phyloP scores from a whole-genome alignment of 2,113 vertebrate genomes.

The Oxyura jamaicensis region DNA sequence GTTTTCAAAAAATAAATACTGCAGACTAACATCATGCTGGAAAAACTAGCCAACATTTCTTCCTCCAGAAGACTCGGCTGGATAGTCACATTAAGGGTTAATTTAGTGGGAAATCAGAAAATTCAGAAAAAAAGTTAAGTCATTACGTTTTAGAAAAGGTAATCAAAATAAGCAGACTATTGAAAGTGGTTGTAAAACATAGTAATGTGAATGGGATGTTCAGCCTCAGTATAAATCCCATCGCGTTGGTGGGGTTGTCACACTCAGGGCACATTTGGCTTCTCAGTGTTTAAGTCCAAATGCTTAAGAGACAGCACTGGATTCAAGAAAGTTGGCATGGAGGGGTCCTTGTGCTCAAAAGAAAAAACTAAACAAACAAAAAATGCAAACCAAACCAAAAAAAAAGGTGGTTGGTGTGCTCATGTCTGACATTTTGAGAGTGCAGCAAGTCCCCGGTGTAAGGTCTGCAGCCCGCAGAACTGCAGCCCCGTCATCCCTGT shows the following conservation, averaged over 20 bases:
- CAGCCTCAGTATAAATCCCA: background rate
- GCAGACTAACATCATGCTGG: background rate
- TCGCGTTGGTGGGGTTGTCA: background rate
- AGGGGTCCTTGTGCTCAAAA: background rate
- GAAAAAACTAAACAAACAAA: background rate
- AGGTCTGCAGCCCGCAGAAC: background rate
- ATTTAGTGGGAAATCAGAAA: background rate
- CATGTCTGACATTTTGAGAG: background rate
- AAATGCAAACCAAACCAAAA: background rate
- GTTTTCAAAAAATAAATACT: background rate
- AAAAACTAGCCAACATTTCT: background rate
- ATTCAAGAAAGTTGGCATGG: background rate
- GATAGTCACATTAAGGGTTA: fast-evolving
- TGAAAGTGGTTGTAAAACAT: background rate
- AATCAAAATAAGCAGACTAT: background rate
- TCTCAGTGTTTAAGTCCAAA: background rate
- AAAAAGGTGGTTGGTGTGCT: background rate
- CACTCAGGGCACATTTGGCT: background rate
- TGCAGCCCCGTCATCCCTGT: background rate
- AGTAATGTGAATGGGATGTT: background rate
- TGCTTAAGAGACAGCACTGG: background rate
- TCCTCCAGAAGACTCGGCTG: background rate
- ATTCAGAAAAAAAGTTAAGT: background rate
- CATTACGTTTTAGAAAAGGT: background rate
- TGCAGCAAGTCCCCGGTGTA: background rate